phyloP scores from a whole-genome alignment of 2,888 invertebrate genomes.

The Melipona beecheii region DNA sequence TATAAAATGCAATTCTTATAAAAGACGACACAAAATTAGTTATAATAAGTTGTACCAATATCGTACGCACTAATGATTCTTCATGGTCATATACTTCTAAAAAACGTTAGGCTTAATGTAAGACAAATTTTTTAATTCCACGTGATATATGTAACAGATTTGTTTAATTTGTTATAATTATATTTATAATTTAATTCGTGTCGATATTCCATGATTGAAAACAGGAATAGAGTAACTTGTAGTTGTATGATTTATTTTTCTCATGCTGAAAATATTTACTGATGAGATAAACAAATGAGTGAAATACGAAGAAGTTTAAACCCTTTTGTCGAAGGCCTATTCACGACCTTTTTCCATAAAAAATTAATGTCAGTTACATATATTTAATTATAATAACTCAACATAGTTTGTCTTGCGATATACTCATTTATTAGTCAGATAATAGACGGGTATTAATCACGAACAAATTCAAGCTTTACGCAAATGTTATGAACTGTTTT shows the following conservation, averaged over 20 bases:
- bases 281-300: not conserved
- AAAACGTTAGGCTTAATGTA: conserved; percentile 50
- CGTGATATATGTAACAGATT: conserved; percentile 31
- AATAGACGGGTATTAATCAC: conserved; percentile 49
- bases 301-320: conserved; percentile 25
- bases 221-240: conserved; percentile 15
- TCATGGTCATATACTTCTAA: conserved; percentile 43
- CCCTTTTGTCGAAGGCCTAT: conserved; percentile 49
- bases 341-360: conserved; percentile 26
- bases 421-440: conserved; percentile 28
- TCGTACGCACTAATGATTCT: conserved; percentile 43
- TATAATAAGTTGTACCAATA: conserved; percentile 38
- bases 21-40: conserved; percentile 58
- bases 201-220: conserved; percentile 24
- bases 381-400: conserved; percentile 23
- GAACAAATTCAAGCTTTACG: conserved; percentile 61
- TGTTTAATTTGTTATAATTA: conserved; percentile 24
- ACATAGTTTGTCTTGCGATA: conserved; percentile 14
- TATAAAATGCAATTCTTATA: conserved; percentile 47
- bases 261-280: conserved; percentile 37
- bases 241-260: conserved; percentile 18
- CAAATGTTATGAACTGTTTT: conserved; percentile 59
- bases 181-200: conserved; percentile 25
- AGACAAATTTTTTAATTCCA: conserved; percentile 33
- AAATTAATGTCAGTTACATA: conserved; percentile 10